Percentiles rank a stretch among this genome's conserved stretches.
Evolutionary conservation across 1,140 invertebrate genomes (phyloP).

Genomic region (Pseudomyrmex dendroicus): DNA sequence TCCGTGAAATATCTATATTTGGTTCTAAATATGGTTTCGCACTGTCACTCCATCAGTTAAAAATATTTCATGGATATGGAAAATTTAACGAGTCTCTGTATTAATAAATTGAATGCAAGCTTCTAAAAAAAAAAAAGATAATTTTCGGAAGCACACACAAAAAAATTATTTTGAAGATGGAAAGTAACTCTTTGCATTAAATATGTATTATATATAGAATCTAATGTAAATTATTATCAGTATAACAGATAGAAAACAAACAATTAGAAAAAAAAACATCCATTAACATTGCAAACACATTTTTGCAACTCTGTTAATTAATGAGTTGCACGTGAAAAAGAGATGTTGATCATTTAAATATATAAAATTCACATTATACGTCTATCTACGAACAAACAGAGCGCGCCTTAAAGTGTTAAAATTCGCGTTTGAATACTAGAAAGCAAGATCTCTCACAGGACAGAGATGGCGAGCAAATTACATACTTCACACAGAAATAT

Average conservation of each 20-base stretch:
- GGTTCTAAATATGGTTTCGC: no score
- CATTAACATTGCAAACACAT: not conserved
- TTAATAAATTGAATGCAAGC: not conserved
- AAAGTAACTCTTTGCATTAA: not conserved
- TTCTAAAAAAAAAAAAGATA: not conserved
- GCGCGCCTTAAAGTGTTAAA: not conserved
- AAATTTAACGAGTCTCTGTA: not conserved
- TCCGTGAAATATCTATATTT: no score
- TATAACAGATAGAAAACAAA: no score
- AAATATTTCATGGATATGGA: not conserved
- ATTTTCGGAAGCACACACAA: no score
- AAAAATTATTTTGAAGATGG: no score
- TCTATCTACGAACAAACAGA: not conserved
- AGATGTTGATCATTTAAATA: not conserved
- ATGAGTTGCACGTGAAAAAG: not conserved
- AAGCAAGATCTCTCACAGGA: conserved; percentile 9
- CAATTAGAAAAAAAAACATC: not conserved
- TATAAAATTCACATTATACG: not conserved
- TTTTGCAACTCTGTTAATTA: not conserved
- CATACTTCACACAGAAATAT: not conserved
- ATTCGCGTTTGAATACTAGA: not conserved
- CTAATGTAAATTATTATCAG: no score
- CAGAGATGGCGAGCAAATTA: conserved; percentile 5
- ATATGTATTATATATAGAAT: no score
- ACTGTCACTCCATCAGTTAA: no score